Evolutionary conservation across 2,113 vertebrate species (phyloP), one percentile per base, ranked within the genome.

Genomic region (Ceyx margarethae): DNA sequence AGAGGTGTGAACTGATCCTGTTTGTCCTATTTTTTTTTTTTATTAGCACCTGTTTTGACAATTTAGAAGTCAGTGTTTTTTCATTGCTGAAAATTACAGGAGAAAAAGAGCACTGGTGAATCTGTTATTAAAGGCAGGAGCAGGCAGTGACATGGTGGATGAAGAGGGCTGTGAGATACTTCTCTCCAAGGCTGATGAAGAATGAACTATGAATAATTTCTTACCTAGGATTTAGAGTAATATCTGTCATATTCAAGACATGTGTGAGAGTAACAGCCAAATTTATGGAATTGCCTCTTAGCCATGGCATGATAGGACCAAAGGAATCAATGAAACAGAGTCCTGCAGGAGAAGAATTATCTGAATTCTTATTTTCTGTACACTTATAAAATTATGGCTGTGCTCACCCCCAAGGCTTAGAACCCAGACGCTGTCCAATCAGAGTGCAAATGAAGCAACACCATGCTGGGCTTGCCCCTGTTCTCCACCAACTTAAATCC

Each of bases 391-490:
- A 67, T 23, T 10, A 60, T 8, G 10, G 3, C 31, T 31, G 5
- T 26, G 31, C 15, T 64, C 56, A 51, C 17, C 3, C 28, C 10
- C 0, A 2, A 85, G 43, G 15, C 17, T 53, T 53, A 48, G 15
- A 62, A 17, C 15, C 18, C 23, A 81, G 16, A 9, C n/a, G 69
- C 5, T 5, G 1, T 19, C 58, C 62, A 43, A 74, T 81, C 4
- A 37, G 13, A 5, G 26, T 31, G 26, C 29, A 46, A 82, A 64
- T 5, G 13, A 73, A 72, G 17, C 4, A 67, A 46, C n/a, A 78
- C 48, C 2, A 1, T 1, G 1, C 33, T 45, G 18, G 6, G 8
- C 9, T 80, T 21, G 2, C 8, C 31, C 21, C 13, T 4, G 3
- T 18, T 87, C 23, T 87, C 21, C 26, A 78, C 6, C 20, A 65